Evolutionary conservation across 2,113 vertebrate species (phyloP), one percentile per base, ranked within the genome.

Genomic region (Dasyprocta punctata): DNA sequence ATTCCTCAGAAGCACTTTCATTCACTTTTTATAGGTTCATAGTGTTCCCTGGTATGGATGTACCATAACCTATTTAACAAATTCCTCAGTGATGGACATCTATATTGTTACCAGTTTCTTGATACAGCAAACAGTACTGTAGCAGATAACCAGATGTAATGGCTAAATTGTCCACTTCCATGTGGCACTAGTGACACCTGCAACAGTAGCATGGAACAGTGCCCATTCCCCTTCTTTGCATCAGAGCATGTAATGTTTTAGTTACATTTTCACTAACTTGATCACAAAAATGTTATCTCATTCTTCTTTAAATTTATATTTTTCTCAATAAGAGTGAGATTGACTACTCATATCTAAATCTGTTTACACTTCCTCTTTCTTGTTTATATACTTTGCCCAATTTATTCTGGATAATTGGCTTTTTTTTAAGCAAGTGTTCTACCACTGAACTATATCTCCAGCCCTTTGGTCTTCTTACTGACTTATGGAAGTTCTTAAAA

Each of bases 251-350:
- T 20, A 28, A 67, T 47, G 58, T 60, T 49, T 38, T 0, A 61
- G 14, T 47, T 75, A 49, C 7, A 28, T 5, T 86, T 82, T 82
- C 7, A 81, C 36, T 85, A 77, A 82, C 11, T 52, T 92, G 60
- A 58, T 60, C 47, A 26, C 22, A 36, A 81, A 89, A 47, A 58
- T 89, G 61, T 26, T 26, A 67, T 60, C 36, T 82, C 28, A 47
- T 16, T 89, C 12, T 65, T n/a, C 7, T 89, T 78, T 77, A 47
- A 63, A 93, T 89, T 89, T 95, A 38, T 81, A 26, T 86, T 47
- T 81, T 30, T 73, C 44, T 58, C 83, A 87, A 56, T 44, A 54
- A 81, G 49, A 86, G 14, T 58, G 47, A 91, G 67, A 11, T 11
- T 94, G 75, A 78, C 41, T 86, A 20, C 36, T 44, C 5, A 8